Conservation (phyloP, 1,140 invertebrate genomes). For the Sitophilus oryzae region DNA sequence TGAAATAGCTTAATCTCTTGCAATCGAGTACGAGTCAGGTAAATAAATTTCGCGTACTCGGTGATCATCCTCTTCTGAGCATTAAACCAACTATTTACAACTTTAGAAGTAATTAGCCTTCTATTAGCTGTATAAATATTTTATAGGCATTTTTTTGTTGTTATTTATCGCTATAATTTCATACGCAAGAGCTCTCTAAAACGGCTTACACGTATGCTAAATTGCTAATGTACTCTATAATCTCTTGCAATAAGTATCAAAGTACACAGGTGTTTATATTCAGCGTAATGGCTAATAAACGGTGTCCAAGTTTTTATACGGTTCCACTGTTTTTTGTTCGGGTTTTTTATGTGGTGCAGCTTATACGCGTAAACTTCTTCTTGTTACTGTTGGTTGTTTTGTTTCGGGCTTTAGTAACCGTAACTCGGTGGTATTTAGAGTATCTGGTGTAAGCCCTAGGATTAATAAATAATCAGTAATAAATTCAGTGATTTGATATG, state of each 20-base stretch:
- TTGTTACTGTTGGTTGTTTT: not conserved
- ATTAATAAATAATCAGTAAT: too few relatives aligned
- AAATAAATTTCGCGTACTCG: too few relatives aligned
- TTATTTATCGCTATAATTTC: conserved; percentile 21
- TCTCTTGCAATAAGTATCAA: conserved; percentile 20
- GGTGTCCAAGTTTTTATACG: not conserved
- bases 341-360: not conserved
- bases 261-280: conserved; percentile 24
- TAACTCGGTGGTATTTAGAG: too few relatives aligned
- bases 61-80: too few relatives aligned
- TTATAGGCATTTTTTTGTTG: conserved; percentile 20
- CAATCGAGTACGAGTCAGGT: too few relatives aligned
- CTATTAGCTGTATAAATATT: conserved; percentile 26
- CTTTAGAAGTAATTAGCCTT: conserved; percentile 21
- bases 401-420: too few relatives aligned
- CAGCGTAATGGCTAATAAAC: conserved; percentile 20
- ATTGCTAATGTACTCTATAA: conserved; percentile 23
- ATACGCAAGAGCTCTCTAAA: conserved; percentile 8
- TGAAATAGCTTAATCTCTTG: too few relatives aligned
- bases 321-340: conserved; percentile 5
- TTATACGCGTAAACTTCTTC: not conserved
- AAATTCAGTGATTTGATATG: too few relatives aligned
- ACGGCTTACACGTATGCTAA: conserved; percentile 25
- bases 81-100: conserved; percentile 19
- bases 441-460: too few relatives aligned